These are phyloP conservation scores for Microtus pennsylvanicus DNA, from an alignment of 2,113 vertebrate genomes.

Conservation along the genomic window DNA sequence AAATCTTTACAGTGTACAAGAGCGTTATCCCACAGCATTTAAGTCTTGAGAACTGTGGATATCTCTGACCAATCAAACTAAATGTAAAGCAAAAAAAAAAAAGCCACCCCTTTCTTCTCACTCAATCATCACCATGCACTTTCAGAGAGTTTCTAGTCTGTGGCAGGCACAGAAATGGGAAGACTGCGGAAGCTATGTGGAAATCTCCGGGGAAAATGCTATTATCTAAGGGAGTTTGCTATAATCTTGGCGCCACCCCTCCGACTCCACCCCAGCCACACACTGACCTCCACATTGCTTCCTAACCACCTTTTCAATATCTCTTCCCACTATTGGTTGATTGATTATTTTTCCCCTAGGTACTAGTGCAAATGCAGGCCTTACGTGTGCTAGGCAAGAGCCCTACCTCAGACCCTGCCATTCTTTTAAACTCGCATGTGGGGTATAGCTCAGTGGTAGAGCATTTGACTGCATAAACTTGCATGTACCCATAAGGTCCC, in stretches of 20 bases:
- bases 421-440: neutral
- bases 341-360: neutral
- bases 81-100: neutral
- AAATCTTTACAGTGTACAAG: too few relatives aligned
- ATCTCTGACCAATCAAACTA: neutral
- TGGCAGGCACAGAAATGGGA: neutral
- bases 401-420: neutral
- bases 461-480: neutral
- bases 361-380: neutral
- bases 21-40: neutral
- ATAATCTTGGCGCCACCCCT: neutral
- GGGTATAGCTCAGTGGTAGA: too few relatives aligned
- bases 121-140: neutral
- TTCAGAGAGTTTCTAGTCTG: neutral
- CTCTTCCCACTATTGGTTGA: neutral
- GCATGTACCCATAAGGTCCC: neutral
- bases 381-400: too few relatives aligned
- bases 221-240: neutral
- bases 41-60: neutral
- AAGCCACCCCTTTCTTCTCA: neutral
- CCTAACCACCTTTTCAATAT: neutral
- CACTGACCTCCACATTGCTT: neutral
- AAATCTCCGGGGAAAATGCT: neutral
- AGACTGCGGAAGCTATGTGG: neutral
- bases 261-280: neutral